Evolutionary conservation across 2,888 invertebrate species (phyloP).

Genomic region (Phania funesta): DNA sequence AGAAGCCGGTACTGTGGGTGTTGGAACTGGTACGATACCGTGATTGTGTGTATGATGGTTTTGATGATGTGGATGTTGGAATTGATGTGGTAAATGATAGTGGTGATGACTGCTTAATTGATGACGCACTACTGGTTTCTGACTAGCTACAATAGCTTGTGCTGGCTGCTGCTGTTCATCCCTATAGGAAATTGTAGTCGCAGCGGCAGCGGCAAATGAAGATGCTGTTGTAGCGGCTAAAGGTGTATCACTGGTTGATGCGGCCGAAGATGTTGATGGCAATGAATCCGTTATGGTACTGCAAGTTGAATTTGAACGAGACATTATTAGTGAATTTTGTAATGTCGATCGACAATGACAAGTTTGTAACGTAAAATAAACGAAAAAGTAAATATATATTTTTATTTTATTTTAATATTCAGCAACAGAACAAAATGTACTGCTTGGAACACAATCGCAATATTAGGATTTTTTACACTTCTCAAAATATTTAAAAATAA

Average conservation of each 20-base stretch:
- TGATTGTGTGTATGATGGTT: constrained; percentile 76
- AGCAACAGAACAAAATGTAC: background rate
- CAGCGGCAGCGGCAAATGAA: constrained; percentile 61
- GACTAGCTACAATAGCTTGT: constrained; percentile 69
- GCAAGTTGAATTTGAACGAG: constrained; percentile 71
- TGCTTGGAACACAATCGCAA: constrained; percentile 1
- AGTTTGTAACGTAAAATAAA: background rate
- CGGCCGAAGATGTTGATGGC: constrained; percentile 62
- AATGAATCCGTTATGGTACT: constrained; percentile 68
- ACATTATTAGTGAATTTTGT: constrained; percentile 47
- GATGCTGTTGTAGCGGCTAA: constrained; percentile 57
- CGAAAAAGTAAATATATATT: background rate
- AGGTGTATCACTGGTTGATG: constrained; percentile 65
- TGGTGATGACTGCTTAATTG: constrained; percentile 78
- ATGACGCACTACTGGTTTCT: constrained; percentile 71
- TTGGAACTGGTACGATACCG: constrained; percentile 74
- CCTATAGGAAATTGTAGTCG: constrained; percentile 66
- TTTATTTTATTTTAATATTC: background rate
- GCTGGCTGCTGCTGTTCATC: constrained; percentile 66
- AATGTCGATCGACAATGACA: background rate
- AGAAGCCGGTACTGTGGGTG: constrained; percentile 76
- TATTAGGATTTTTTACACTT: constrained; percentile 29
- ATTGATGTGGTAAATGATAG: constrained; percentile 78
- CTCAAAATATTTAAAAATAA: constrained; percentile 8
- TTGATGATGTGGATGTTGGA: constrained; percentile 78